phyloP scores from a whole-genome alignment of 2,797 vertebrate species.

The Rhinophrynus dorsalis region DNA sequence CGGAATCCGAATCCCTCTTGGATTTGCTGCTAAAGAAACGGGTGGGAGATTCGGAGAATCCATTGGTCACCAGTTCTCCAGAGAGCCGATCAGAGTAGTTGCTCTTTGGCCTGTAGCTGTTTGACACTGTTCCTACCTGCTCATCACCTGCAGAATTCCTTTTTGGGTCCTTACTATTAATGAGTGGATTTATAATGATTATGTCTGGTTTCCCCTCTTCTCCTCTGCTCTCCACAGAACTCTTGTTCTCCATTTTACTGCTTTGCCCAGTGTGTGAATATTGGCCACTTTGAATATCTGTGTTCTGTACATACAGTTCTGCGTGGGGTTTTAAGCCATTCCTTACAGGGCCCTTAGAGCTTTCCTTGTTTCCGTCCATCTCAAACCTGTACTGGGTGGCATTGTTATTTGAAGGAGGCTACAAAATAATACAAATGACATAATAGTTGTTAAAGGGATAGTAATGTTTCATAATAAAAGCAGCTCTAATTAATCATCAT shows the following conservation, averaged over 20 bases:
- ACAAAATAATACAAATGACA: neutral
- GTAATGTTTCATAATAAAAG: too few species aligned
- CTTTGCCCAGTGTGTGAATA: slow-evolving; percentile 53
- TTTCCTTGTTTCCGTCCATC: slow-evolving; percentile 61
- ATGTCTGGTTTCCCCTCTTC: slow-evolving; percentile 72
- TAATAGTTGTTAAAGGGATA: too few species aligned
- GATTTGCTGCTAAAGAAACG: slow-evolving; percentile 54
- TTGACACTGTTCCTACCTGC: slow-evolving; percentile 29
- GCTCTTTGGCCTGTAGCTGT: slow-evolving; percentile 56
- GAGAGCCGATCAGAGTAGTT: slow-evolving; percentile 61
- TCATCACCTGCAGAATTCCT: neutral
- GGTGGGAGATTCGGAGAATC: slow-evolving; percentile 52
- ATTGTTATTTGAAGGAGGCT: slow-evolving; percentile 63
- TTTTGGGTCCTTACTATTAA: slow-evolving; percentile 44
- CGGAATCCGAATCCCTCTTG: slow-evolving; percentile 75
- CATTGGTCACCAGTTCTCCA: slow-evolving; percentile 62
- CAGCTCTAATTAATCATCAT: too few species aligned
- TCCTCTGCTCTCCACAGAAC: slow-evolving; percentile 58
- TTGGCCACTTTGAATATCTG: slow-evolving; percentile 49
- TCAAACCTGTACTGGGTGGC: slow-evolving; percentile 78
- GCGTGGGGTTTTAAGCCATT: slow-evolving; percentile 51
- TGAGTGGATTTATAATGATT: slow-evolving; percentile 61
- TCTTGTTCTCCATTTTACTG: slow-evolving; percentile 67
- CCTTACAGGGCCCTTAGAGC: slow-evolving; percentile 25
- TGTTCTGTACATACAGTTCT: slow-evolving; percentile 45